Evolutionary conservation across 1,140 invertebrate species (phyloP).

Genomic region (Drosophila parabipectinata): DNA sequence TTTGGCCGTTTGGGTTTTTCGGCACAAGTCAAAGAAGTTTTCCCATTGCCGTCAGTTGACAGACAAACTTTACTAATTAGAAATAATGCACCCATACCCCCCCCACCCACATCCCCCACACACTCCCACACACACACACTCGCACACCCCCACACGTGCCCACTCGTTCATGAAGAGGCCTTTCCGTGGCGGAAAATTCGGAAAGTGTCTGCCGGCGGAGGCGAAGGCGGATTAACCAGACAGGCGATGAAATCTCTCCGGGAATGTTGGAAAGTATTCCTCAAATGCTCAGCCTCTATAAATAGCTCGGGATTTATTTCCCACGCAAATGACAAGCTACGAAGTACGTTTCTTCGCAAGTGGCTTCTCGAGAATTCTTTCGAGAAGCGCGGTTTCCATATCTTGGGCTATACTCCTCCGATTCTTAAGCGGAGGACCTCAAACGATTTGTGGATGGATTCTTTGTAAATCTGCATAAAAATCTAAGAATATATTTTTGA

Average conservation of each 20-base stretch:
- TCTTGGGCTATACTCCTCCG: too few relatives aligned
- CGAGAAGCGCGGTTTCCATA: too few relatives aligned
- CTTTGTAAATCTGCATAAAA: too few relatives aligned
- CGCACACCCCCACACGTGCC: slow-evolving; percentile 14
- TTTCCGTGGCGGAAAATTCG: slow-evolving; percentile 26
- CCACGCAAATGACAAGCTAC: background rate
- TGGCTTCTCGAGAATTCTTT: background rate
- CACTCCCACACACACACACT: slow-evolving; percentile 22
- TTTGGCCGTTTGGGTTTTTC: slow-evolving; percentile 61
- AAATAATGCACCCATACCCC: slow-evolving; percentile 71
- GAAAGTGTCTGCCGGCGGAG: background rate
- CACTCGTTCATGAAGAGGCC: slow-evolving; percentile 22
- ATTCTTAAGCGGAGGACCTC: background rate
- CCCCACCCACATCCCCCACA: slow-evolving; percentile 37
- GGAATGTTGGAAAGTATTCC: background rate
- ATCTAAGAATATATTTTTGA: too few relatives aligned
- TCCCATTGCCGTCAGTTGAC: slow-evolving; percentile 57
- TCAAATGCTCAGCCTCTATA: slow-evolving; percentile 3
- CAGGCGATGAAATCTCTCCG: slow-evolving; percentile 44
- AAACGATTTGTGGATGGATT: too few relatives aligned
- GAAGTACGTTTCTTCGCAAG: background rate
- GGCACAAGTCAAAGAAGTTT: slow-evolving; percentile 71
- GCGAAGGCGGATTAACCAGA: slow-evolving; percentile 16
- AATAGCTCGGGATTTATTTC: slow-evolving; percentile 27
- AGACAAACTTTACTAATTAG: slow-evolving; percentile 79